Conservation (phyloP, 2,113 vertebrate genomes). For the Tringa solitaria region DNA sequence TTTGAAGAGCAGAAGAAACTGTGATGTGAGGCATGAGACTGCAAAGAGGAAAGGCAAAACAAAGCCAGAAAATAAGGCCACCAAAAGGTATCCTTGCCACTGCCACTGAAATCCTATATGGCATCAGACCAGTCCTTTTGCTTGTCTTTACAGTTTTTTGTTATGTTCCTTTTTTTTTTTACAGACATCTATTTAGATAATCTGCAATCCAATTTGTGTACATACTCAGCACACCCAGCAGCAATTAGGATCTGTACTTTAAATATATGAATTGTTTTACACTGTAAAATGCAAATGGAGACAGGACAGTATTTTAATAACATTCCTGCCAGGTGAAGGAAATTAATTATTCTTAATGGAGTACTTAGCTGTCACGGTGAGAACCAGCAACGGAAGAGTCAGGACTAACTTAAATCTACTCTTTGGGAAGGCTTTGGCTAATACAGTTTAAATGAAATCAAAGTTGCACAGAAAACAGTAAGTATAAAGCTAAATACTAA, state of each 20-base stretch:
- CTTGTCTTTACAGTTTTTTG: neutral
- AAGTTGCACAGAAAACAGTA: neutral
- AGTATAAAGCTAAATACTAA: neutral
- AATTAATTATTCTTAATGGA: neutral
- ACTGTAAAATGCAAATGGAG: neutral
- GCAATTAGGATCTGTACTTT: neutral
- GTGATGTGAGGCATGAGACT: neutral
- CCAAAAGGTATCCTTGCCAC: neutral
- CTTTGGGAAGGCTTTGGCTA: neutral
- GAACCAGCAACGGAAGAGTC: neutral
- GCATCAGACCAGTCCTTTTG: neutral
- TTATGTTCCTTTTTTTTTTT: neutral
- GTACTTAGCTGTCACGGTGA: neutral
- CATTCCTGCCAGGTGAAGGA: neutral
- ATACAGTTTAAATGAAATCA: neutral
- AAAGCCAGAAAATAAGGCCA: neutral
- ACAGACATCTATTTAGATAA: neutral
- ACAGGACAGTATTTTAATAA: neutral
- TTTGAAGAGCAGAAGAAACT: neutral
- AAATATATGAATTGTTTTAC: neutral
- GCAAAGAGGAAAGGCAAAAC: neutral
- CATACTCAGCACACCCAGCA: rapidly evolving
- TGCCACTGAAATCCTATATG: neutral
- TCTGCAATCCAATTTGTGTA: neutral
- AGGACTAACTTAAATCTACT: neutral